A percentile compares a stretch with the other conserved stretches of the same genome.
Evolutionary conservation across 2,888 invertebrate species (phyloP).

Genomic region (Branchellion lobata): DNA sequence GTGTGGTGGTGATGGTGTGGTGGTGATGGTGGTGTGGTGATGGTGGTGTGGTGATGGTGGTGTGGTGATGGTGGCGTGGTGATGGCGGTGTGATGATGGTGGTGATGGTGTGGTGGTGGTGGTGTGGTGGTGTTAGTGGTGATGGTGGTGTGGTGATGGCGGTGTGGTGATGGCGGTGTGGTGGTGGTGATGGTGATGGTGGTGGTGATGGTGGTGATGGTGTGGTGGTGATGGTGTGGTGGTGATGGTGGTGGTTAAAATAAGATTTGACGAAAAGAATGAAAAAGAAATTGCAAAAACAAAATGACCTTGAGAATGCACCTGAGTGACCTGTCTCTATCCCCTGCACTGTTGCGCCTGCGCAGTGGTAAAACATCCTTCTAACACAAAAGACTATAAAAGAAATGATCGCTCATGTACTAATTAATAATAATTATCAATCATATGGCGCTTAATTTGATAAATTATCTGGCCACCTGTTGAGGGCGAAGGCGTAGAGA

Average conservation of each 20-base stretch:
- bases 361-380: slow-evolving; percentile 38
- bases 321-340: slow-evolving; percentile 85
- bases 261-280: too few relatives aligned
- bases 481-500: slow-evolving; percentile 93
- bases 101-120: too few relatives aligned
- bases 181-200: too few relatives aligned
- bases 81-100: too few relatives aligned
- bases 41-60: too few relatives aligned
- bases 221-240: not conserved
- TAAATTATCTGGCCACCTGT: slow-evolving; percentile 68
- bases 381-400: not conserved
- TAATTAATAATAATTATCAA: not conserved
- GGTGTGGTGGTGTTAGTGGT: too few relatives aligned
- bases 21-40: too few relatives aligned
- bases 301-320: slow-evolving; percentile 74
- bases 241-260: not conserved
- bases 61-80: too few relatives aligned
- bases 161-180: too few relatives aligned
- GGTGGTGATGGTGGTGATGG: slow-evolving; percentile 50
- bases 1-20: too few relatives aligned
- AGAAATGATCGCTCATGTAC: not conserved
- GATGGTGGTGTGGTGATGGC: too few relatives aligned
- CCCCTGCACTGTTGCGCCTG: slow-evolving; percentile 87
- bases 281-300: not conserved
- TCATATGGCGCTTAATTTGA: not conserved